A percentile compares a stretch with the other conserved stretches of the same genome.
phyloP scores from a whole-genome alignment of 2,113 vertebrate genomes.

The Mugil cephalus region DNA sequence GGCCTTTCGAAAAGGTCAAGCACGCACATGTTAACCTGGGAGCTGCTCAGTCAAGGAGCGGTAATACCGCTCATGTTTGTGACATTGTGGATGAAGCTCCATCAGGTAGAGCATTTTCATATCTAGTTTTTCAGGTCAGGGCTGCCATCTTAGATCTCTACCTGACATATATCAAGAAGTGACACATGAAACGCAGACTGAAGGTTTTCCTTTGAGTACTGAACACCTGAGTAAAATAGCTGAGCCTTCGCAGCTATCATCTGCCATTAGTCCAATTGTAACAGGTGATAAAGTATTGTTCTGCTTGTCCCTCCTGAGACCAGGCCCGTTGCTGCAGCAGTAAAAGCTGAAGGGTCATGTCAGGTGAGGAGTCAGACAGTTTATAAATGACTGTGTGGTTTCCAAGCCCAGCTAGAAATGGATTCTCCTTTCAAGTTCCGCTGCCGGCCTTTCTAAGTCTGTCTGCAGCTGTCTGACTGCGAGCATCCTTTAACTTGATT shows the following conservation, averaged over 20 bases:
- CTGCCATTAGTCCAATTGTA: constrained; percentile 16
- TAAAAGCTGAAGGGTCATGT: constrained; percentile 50
- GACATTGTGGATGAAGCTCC: constrained; percentile 42
- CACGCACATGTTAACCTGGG: constrained; percentile 16
- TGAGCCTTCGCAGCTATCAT: constrained; percentile 16
- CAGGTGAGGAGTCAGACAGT: constrained; percentile 59
- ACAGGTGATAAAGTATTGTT: constrained; percentile 26
- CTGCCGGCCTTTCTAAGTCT: constrained; percentile 52
- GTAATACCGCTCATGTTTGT: constrained; percentile 34
- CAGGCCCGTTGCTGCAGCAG: constrained; percentile 3
- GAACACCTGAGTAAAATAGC: constrained; percentile 2
- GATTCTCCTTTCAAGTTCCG: constrained; percentile 50
- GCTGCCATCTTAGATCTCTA: constrained; percentile 33
- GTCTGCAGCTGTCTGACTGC: constrained; percentile 51
- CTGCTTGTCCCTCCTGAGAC: constrained; percentile 10
- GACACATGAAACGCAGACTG: constrained; percentile 34
- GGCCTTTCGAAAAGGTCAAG: constrained; percentile 65
- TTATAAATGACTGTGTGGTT: constrained; percentile 57
- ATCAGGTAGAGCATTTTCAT: constrained; percentile 55
- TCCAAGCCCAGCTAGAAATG: constrained; percentile 63
- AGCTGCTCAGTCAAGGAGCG: constrained; percentile 39
- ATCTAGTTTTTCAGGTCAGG: constrained; percentile 51
- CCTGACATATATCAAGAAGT: constrained; percentile 29
- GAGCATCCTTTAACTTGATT: constrained; percentile 33
- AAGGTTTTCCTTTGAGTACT: constrained; percentile 12